Conservation (phyloP, 1,140 invertebrate species). For the Yoshiicerus persimilis region DNA sequence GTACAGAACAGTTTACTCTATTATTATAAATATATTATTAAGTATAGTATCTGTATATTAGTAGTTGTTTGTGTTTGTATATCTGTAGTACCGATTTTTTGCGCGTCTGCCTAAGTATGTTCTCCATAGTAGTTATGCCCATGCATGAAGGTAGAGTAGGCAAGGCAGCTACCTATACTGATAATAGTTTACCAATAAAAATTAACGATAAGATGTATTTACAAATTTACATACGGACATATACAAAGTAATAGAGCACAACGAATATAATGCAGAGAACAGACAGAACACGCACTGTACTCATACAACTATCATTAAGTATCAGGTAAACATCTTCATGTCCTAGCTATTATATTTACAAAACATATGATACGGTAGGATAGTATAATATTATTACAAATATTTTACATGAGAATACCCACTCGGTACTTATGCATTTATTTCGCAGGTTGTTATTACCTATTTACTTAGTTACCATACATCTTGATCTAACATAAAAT, state of each 20-base stretch:
- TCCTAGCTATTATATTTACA: slow-evolving; percentile 1
- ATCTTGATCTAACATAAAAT: slow-evolving; percentile 3
- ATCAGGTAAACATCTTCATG: slow-evolving; percentile 20
- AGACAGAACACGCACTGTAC: neutral
- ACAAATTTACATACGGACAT: neutral
- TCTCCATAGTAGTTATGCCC: neutral
- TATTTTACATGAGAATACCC: slow-evolving; percentile 27
- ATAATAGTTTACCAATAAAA: neutral
- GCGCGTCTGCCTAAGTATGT: neutral
- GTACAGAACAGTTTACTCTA: neutral
- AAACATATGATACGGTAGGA: neutral
- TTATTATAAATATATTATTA: neutral
- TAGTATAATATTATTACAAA: neutral
- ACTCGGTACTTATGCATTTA: slow-evolving; percentile 24
- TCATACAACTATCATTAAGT: neutral
- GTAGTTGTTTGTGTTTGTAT: neutral
- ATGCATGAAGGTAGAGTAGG: neutral
- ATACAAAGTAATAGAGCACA: neutral
- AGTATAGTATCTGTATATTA: neutral
- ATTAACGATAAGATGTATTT: neutral
- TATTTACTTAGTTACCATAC: slow-evolving; percentile 8
- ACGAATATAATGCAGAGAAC: neutral
- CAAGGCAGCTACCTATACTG: neutral
- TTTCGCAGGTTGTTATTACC: slow-evolving; percentile 16
- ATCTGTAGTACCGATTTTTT: neutral